Conservation (phyloP, 2,113 vertebrate genomes). For the Paramormyrops kingsleyae region DNA sequence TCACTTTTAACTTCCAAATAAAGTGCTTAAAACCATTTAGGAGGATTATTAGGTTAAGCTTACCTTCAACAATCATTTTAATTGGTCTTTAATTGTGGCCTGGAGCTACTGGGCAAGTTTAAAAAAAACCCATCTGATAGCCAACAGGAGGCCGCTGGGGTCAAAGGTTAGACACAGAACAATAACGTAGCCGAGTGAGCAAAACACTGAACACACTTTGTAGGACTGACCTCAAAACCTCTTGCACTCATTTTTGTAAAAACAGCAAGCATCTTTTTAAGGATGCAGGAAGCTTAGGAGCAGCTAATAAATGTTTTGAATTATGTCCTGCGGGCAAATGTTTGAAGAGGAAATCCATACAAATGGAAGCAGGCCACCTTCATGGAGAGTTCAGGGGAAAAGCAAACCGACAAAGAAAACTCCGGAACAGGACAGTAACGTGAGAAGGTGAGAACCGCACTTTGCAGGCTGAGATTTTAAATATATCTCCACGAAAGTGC, state of each 20-base stretch:
- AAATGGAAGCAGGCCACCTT: background rate
- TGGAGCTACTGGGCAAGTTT: background rate
- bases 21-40: background rate
- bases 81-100: background rate
- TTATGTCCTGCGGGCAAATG: background rate
- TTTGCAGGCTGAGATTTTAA: background rate
- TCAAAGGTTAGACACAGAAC: background rate
- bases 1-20: background rate
- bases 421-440: background rate
- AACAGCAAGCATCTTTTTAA: background rate
- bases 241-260: background rate
- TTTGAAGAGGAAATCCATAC: background rate
- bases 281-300: background rate
- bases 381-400: background rate
- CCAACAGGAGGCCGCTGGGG: background rate
- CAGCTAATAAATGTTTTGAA: background rate
- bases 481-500: background rate
- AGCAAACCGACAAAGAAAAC: background rate
- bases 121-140: background rate
- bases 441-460: background rate
- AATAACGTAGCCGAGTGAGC: background rate
- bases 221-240: background rate
- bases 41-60: background rate
- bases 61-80: background rate
- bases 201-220: background rate